A percentile compares a stretch with the other conserved stretches of the same genome.
These are phyloP conservation scores for Polypedilum pembai DNA, from an alignment of 1,140 invertebrate species.

Conservation along the genomic window DNA sequence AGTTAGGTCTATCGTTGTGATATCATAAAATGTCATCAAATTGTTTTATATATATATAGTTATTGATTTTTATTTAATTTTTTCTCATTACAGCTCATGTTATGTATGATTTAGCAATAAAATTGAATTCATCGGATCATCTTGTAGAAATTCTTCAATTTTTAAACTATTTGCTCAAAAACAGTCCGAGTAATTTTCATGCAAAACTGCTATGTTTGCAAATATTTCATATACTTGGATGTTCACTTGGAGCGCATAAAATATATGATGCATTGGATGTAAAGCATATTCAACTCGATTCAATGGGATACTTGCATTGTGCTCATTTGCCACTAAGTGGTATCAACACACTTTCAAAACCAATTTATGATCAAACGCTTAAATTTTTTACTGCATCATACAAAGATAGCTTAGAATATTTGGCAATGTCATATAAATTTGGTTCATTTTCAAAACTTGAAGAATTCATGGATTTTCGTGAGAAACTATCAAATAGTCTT, in stretches of 20 bases:
- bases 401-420: constrained; percentile 84
- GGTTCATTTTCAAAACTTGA: constrained; percentile 88
- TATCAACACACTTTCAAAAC: constrained; percentile 55
- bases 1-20: constrained; percentile 29
- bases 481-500: constrained; percentile 71
- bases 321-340: constrained; percentile 62
- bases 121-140: constrained; percentile 50
- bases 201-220: constrained; percentile 65
- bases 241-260: constrained; percentile 57
- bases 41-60: too few relatives aligned
- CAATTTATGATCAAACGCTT: constrained; percentile 61
- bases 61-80: not conserved
- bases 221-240: constrained; percentile 65
- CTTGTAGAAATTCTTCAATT: constrained; percentile 58
- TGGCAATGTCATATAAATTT: constrained; percentile 87
- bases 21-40: not conserved
- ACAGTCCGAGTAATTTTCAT: constrained; percentile 71
- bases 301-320: constrained; percentile 75
- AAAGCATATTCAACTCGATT: constrained; percentile 92
- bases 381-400: constrained; percentile 81
- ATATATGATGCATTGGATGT: constrained; percentile 69
- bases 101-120: constrained; percentile 60
- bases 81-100: constrained; percentile 50
- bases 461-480: constrained; percentile 80
- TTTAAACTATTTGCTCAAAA: constrained; percentile 59